Conservation (phyloP, 2,888 invertebrate species). For the Oscheius onirici region DNA sequence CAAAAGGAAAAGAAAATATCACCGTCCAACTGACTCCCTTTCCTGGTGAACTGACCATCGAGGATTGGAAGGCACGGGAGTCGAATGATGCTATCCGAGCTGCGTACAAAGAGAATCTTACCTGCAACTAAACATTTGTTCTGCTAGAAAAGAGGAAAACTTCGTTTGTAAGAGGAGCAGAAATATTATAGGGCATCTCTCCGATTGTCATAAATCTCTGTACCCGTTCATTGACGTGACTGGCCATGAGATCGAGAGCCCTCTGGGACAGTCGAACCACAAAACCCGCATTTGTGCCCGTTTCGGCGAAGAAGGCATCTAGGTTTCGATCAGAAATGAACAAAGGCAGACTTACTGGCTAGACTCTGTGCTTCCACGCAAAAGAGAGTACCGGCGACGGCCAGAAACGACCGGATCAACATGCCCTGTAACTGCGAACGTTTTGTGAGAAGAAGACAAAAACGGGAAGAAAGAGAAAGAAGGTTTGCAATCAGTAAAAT, state of each 20-base stretch:
- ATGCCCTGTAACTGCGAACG: conserved; percentile 4
- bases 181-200: conserved; percentile 67
- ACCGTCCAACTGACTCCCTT: conserved; percentile 68
- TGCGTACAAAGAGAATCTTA: conserved; percentile 57
- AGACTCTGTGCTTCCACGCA: conserved; percentile 23
- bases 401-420: conserved; percentile 20
- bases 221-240: conserved; percentile 38
- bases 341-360: conserved; percentile 28
- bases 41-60: conserved; percentile 52
- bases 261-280: conserved; percentile 58
- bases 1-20: background rate
- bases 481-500: no score
- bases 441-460: background rate
- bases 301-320: conserved; percentile 68
- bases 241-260: conserved; percentile 30
- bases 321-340: conserved; percentile 32
- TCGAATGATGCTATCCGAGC: conserved; percentile 59
- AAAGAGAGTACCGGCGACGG: background rate
- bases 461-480: background rate
- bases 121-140: conserved; percentile 37
- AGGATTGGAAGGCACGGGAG: conserved; percentile 55
- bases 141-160: conserved; percentile 21
- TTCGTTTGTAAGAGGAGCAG: conserved; percentile 58
- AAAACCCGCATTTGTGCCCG: conserved; percentile 66
- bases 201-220: conserved; percentile 65